Conservation (phyloP, 1,140 invertebrate species). For the Gryon sp. region DNA sequence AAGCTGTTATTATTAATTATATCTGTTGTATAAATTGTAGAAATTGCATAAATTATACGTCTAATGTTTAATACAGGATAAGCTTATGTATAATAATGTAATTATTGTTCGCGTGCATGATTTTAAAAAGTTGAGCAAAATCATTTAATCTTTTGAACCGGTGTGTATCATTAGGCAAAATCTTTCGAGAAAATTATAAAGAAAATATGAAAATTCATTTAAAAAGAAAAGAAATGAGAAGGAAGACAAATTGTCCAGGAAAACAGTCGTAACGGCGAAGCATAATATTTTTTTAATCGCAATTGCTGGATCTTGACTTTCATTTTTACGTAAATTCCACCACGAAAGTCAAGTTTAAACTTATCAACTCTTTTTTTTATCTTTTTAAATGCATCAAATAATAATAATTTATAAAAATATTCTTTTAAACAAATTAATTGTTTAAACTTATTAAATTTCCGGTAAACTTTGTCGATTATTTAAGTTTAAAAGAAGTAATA, state of each 20-base stretch:
- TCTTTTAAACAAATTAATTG: neutral
- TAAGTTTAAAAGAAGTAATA: neutral
- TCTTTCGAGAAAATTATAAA: too few species aligned
- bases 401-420: neutral
- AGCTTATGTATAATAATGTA: too few species aligned
- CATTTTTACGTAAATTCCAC: slow-evolving; percentile 15
- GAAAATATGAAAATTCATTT: too few species aligned
- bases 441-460: slow-evolving; percentile 2
- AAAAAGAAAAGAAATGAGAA: neutral
- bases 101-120: too few species aligned
- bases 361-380: neutral
- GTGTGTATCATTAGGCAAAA: too few species aligned
- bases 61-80: too few species aligned
- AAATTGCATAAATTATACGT: too few species aligned
- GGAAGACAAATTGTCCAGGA: neutral
- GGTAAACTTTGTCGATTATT: neutral
- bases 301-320: slow-evolving; percentile 19
- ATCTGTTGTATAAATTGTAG: too few species aligned
- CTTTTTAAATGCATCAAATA: neutral
- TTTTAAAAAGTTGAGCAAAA: too few species aligned
- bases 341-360: slow-evolving; percentile 1
- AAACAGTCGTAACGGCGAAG: neutral
- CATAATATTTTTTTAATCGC: slow-evolving; percentile 14
- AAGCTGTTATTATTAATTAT: too few species aligned
- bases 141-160: too few species aligned